Base-by-base conservation (phyloP, 2,113 vertebrate genomes). In the Bungarus multicinctus region DNA sequence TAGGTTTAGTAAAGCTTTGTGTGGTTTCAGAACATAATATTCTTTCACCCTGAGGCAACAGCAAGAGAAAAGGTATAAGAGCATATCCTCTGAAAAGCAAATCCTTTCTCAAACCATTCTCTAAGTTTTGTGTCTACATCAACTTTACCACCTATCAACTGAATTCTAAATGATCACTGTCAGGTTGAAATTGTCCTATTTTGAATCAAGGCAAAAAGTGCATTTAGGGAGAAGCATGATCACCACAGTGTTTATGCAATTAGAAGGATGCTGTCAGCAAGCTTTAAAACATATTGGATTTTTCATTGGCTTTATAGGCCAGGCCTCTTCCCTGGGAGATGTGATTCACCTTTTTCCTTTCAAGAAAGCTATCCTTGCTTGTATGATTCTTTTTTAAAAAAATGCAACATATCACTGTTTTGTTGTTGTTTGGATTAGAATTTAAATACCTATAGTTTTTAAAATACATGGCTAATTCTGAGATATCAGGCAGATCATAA, bases 321-420 rank as follows among this genome's bases (percentile, higher is more conserved):
- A 1, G 93, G 86, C 94, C 57, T 23, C 3, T 43, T 47, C 52
- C 91, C 85, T 11, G 39, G 43, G 20, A 90, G 57, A 0, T 0
- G 85, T 55, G 43, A 88, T 69, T 9, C 22, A n/a, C 20, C 52
- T 89, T 90, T 88, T 57, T 7, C 12, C 58, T 85, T 8, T 86
- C 50, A 92, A 81, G 91, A 93, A 94, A 74, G 57, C 87, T 34
- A 30, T 57, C 6, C 18, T 53, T 88, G 91, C 11, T 47, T 86
- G 91, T 12, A 14, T 47, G 39, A 9, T 2, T 30, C n/a, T 64
- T 60, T 64, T 60, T 85, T 34, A 85, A 91, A 86, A 81, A 81
- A 50, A 50, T 39, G 25, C 53, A 50, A 45, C 16, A 5, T 45
- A 60, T 11, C 10, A 58, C 54, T 58, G 39, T 3, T 30, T 93